Conservation (phyloP, 2,888 invertebrate species). For the Xestia c-nigrum region DNA sequence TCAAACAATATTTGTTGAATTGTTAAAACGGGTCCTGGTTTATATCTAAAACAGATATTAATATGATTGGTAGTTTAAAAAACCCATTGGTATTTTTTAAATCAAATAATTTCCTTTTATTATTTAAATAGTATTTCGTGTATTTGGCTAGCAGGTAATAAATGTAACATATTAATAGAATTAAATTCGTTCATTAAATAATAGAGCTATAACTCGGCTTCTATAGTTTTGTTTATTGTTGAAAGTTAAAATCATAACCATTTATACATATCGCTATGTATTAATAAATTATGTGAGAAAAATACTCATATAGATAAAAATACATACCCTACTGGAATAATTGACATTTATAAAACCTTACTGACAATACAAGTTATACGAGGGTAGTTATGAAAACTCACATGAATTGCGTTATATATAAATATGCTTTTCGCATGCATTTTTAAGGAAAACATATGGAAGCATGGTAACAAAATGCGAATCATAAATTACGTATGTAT, state of each 20-base stretch:
- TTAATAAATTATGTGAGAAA: constrained; percentile 10
- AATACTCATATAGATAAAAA: constrained; percentile 17
- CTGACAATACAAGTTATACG: constrained; percentile 12
- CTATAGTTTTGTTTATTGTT: neutral
- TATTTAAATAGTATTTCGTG: neutral
- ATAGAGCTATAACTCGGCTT: neutral
- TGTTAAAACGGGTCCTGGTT: neutral
- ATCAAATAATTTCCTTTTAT: constrained; percentile 8
- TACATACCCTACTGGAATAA: constrained; percentile 48
- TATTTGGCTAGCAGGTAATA: constrained; percentile 22
- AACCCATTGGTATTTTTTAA: neutral
- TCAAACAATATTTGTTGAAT: constrained; percentile 14
- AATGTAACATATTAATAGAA: constrained; percentile 11
- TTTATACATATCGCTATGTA: neutral
- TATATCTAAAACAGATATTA: neutral
- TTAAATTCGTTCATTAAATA: neutral
- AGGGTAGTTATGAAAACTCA: constrained; percentile 25
- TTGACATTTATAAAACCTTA: constrained; percentile 50
- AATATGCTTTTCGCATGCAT: neutral
- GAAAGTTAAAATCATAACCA: neutral
- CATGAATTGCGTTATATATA: neutral
- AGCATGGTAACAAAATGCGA: neutral
- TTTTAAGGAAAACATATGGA: neutral
- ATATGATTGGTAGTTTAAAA: neutral
- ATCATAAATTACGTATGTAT: constrained; percentile 18